Conservation (phyloP, 2,888 invertebrate species). For the Ennomos fuscantarius region DNA sequence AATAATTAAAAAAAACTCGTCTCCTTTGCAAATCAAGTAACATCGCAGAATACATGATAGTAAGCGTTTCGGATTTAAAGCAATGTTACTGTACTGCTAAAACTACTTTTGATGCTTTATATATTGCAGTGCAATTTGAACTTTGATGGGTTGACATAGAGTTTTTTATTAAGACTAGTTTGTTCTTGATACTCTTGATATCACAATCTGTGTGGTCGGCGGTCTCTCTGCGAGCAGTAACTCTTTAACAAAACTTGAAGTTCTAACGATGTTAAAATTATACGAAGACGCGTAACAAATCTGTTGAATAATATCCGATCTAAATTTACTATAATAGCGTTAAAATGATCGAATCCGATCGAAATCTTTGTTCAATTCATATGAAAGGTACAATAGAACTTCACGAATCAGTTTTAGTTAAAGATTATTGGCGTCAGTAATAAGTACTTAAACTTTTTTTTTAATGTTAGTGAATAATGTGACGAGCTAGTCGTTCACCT, state of each 20-base stretch:
- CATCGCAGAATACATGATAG: neutral
- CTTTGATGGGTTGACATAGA: conserved; percentile 6
- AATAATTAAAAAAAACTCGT: conserved; percentile 39
- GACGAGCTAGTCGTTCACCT: too few relatives aligned
- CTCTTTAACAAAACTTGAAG: conserved; percentile 34
- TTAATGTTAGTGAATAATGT: too few relatives aligned
- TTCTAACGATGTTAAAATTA: conserved; percentile 8
- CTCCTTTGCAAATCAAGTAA: conserved; percentile 50
- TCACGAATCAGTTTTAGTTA: too few relatives aligned
- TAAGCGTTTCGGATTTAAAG: conserved; percentile 40
- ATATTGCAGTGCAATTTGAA: conserved; percentile 20
- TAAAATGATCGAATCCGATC: too few relatives aligned
- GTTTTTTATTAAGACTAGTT: conserved; percentile 15
- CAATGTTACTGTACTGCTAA: conserved; percentile 42
- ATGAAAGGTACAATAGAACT: too few relatives aligned
- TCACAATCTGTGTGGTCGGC: conserved; percentile 40
- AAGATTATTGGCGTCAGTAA: too few relatives aligned
- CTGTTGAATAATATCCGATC: neutral
- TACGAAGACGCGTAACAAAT: neutral
- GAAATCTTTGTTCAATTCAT: too few relatives aligned
- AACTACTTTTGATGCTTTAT: conserved; percentile 47
- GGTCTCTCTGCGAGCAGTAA: conserved; percentile 33
- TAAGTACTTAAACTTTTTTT: too few relatives aligned
- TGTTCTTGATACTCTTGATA: conserved; percentile 12
- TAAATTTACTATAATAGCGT: neutral